Evolutionary conservation across 2,113 vertebrate species (phyloP).

Genomic region (Tragelaphus strepsiceros): DNA sequence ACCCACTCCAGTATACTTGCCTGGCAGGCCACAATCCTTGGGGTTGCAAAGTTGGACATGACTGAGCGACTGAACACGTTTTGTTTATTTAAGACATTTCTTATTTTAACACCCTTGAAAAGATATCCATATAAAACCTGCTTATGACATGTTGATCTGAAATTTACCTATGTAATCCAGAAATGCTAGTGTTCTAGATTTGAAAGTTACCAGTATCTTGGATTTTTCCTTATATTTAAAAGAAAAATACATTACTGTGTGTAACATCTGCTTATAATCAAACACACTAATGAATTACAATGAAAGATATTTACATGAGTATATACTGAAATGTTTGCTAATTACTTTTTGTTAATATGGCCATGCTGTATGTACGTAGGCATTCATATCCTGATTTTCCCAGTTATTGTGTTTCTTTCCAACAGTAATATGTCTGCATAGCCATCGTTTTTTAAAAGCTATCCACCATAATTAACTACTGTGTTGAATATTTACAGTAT

Average conservation of each 20-base stretch:
- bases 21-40: neutral
- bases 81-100: neutral
- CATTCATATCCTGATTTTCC: neutral
- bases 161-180: neutral
- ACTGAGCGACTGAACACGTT: neutral
- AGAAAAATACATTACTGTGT: neutral
- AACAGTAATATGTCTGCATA: neutral
- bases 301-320: neutral
- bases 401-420: neutral
- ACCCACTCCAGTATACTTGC: neutral
- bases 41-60: neutral
- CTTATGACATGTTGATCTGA: neutral
- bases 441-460: neutral
- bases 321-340: neutral
- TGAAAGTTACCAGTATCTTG: neutral
- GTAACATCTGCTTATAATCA: neutral
- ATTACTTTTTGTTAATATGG: neutral
- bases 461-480: neutral
- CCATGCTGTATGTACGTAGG: neutral
- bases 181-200: neutral
- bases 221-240: slow-evolving; percentile 14
- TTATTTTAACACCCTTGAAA: slow-evolving; percentile 27
- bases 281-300: neutral
- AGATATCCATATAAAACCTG: neutral
- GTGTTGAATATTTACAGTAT: neutral